Base-by-base conservation (phyloP, 2,888 invertebrate species). In the Molanna angustata region DNA sequence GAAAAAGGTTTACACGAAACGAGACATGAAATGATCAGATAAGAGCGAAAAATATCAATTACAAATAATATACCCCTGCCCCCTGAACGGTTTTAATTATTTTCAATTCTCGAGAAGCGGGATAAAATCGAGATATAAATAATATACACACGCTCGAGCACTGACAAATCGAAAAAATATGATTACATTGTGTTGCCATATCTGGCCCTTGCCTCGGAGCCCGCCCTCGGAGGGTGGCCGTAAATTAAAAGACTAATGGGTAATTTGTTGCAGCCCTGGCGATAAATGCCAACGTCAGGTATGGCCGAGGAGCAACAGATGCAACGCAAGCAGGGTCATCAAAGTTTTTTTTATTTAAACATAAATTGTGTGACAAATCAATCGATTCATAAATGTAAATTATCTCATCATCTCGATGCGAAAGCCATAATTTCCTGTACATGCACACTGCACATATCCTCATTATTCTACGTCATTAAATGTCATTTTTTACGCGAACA, bases 241-340 rank as follows among this genome's bases (percentile, higher is more conserved):
- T 57, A 57, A 54, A 57, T 57, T 54, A 35, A 35, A 20, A 13
- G 35, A 14, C 37, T 57, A 57, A 57, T 57, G 54, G 57, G 33
- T 54, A 52, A 57, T 57, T 57, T 57, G 57, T 57, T 57, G 57
- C 54, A 48, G 54, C 37, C 54, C 51, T 52, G 35, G 27, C 31
- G 40, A 16, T 17, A 27, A 17, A 35, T 19, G 49, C 42, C 52
- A 35, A 16, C 14, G 17, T 39, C 55, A 49, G 48, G 48, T 43
- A 51, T 22, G 9, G 41, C 37, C 49, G n/a, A n/a, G n/a, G n/a
- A n/a, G n/a, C n/a, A n/a, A n/a, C n/a, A n/a, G n/a, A n/a, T n/a
- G n/a, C n/a, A n/a, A n/a, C n/a, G n/a, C n/a, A n/a, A n/a, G n/a
- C n/a, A n/a, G n/a, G n/a, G n/a, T n/a, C n/a, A n/a, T n/a, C n/a